A percentile compares a stretch with the other conserved stretches of the same genome.
phyloP scores from a whole-genome alignment of 2,888 invertebrate species.

The Criorhina ranunculi region DNA sequence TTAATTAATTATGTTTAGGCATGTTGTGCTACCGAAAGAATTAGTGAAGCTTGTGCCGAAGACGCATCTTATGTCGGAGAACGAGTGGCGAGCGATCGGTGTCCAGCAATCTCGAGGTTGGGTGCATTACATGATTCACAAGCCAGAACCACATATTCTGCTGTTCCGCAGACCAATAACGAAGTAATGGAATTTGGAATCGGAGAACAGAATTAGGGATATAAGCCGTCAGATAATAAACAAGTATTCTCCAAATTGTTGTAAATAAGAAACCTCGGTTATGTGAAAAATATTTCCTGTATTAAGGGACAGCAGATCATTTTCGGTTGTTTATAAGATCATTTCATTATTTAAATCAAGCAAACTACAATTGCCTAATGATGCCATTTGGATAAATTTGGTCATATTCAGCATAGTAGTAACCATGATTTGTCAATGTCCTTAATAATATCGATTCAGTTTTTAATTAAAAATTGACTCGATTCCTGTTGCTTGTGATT shows the following conservation, averaged over 20 bases:
- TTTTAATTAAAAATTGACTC: conserved; percentile 19
- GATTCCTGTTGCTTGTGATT: conserved; percentile 61
- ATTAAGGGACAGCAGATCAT: conserved; percentile 16
- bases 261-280: conserved; percentile 37
- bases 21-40: conserved; percentile 97
- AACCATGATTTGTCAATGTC: conserved; percentile 40
- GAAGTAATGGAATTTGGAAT: conserved; percentile 73
- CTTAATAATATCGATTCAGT: conserved; percentile 36
- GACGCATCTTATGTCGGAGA: conserved; percentile 96
- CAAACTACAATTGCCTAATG: not conserved
- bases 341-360: conserved; percentile 10
- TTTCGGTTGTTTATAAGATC: not conserved
- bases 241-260: not conserved
- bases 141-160: conserved; percentile 96
- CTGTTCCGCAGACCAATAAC: conserved; percentile 92
- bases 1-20: conserved; percentile 87
- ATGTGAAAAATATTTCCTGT: conserved; percentile 12
- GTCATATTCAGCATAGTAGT: not conserved
- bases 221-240: not conserved
- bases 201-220: not conserved
- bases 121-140: conserved; percentile 98
- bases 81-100: conserved; percentile 97
- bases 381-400: not conserved
- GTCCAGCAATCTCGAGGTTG: conserved; percentile 98
- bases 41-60: conserved; percentile 95